Base-by-base conservation (phyloP, 2,888 invertebrate species). In the Tenthredo scrophulariae region DNA sequence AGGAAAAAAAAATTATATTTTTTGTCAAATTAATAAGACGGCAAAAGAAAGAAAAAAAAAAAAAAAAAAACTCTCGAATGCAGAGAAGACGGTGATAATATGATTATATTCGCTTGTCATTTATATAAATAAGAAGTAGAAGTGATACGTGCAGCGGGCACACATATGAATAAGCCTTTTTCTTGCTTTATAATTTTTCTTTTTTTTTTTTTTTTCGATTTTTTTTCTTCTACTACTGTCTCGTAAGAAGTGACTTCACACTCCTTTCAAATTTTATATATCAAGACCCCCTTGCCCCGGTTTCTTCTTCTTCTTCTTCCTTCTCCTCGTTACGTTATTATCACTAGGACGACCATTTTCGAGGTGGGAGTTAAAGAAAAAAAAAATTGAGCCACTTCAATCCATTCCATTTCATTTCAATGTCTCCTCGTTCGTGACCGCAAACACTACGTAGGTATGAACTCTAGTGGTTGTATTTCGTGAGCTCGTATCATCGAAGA, bases 91-190 rank as follows among this genome's bases (percentile, higher is more conserved):
- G 75, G 26, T 18, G 26, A 50, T 46, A 77, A 46, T 62, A 80
- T 75, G 80, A 75, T 91, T 91, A 92, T 91, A 92, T 93, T 92
- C 92, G 93, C 93, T 93, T 91, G 93, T 93, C 93, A 93, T 93
- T 93, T 93, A 93, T 93, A 93, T 93, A 93, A 93, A 93, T 93
- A 93, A 93, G 93, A 92, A 89, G 90, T 89, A 89, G 89, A 91
- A 92, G 90, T 92, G 93, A 93, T 67, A 67, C 67, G 67, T 67
- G 67, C 67, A 33, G 67, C 67, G 10, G 26, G 29, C 15, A 29
- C 10, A 33, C 22, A 4, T 15, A 54, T 54, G n/a, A 54, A 54
- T 54, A 54, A 54, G n/a, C 54, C 54, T 62, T 62, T 37, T 37
- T 37, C 37, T 37, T 37, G 6, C 37, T 37, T 37, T 37, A 26